Evolutionary conservation across 2,113 vertebrate species (phyloP), one percentile per base, ranked within the genome.

Genomic region (Ceuthmochares aereus): DNA sequence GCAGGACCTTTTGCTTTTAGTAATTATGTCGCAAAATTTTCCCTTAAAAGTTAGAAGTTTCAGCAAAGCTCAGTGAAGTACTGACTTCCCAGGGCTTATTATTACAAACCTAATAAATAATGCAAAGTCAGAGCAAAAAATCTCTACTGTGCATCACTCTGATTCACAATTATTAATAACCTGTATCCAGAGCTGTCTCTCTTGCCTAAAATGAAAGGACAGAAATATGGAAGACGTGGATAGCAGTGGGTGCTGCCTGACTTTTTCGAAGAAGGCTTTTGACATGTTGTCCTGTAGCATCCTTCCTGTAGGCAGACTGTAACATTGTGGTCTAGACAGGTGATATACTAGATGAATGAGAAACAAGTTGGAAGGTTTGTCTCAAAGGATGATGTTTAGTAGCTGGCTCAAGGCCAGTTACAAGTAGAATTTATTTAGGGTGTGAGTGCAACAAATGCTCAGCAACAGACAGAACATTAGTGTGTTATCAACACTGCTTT

Each of bases 1-100:
- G 8, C 3, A 62, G 9, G 10, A 17, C 15, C 22, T 87, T 87
- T 86, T 76, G 9, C 17, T 91, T 84, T 89, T 68, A 80, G 32
- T 26, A 80, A 76, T 77, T 89, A 62, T 20, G 52, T 29, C 84
- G 12, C 4, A 84, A 54, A 21, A 62, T 64, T 81, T 58, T 27
- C 27, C 62, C 21, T 93, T 81, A 80, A 70, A 62, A 87, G 14
- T 36, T 84, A 93, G 91, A 89, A 73, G 10, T n/a, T 78, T 23
- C 6, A 89, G 73, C 74, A 89, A 94, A 89, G 13, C 23, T 80
- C 27, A 78, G 9, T 58, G n/a, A 84, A 62, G 45, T 77, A 40
- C 20, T 37, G 29, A 69, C 83, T 83, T 83, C 26, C 45, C 15
- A 64, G 7, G 37, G 37, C 32, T 90, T 85, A 58, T 69, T 56